Percentiles rank a stretch among this genome's conserved stretches.
phyloP scores from a whole-genome alignment of 1,140 invertebrate genomes.

The Dolichoris vasculosae region DNA sequence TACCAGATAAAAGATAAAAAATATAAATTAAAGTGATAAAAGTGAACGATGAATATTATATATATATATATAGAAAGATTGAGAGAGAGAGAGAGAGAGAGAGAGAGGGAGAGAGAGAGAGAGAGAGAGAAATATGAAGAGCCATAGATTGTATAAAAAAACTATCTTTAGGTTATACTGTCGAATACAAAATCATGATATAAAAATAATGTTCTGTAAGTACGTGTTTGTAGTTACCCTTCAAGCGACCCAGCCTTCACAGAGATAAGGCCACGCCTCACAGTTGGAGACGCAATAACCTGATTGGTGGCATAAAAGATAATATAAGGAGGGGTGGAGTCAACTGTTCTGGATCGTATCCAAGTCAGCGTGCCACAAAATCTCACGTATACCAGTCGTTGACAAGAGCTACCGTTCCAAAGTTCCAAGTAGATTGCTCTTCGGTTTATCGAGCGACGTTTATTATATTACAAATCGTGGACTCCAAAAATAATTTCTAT shows the following conservation, averaged over 20 bases:
- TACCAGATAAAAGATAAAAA: too few relatives aligned
- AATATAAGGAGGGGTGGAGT: constrained; percentile 66
- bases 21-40: too few relatives aligned
- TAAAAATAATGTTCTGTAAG: constrained; percentile 73
- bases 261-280: constrained; percentile 64
- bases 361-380: not conserved
- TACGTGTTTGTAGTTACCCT: constrained; percentile 75
- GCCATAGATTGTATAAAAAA: not conserved
- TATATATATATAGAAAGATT: not conserved
- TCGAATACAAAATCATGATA: constrained; percentile 53
- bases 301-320: constrained; percentile 66
- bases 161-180: too few relatives aligned
- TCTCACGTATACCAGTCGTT: constrained; percentile 10
- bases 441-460: not conserved
- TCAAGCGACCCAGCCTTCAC: constrained; percentile 69
- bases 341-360: constrained; percentile 53
- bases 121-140: not conserved
- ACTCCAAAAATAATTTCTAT: not conserved
- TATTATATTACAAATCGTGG: not conserved
- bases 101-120: not conserved
- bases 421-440: not conserved
- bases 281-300: constrained; percentile 54
- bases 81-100: not conserved
- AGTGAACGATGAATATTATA: too few relatives aligned
- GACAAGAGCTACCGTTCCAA: not conserved